These are phyloP conservation scores for Deroptyus accipitrinus DNA, from an alignment of 2,113 vertebrate genomes.

Conservation along the genomic window DNA sequence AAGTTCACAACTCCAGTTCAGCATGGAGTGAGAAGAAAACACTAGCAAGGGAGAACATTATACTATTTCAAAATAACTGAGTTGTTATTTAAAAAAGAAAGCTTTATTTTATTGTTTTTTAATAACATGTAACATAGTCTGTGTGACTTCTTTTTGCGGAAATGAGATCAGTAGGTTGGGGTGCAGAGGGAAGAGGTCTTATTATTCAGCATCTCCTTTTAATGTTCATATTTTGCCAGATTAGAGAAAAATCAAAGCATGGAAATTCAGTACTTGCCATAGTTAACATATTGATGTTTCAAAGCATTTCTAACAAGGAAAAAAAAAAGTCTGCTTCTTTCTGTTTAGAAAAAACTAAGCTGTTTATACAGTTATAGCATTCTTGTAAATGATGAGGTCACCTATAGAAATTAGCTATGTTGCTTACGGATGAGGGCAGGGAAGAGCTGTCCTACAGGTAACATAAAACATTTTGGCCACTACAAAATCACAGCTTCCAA, in stretches of 20 bases:
- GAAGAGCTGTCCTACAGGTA: neutral
- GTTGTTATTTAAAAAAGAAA: neutral
- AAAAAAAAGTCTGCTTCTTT: neutral
- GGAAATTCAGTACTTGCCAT: neutral
- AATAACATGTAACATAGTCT: neutral
- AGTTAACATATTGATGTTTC: neutral
- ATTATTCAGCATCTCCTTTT: neutral
- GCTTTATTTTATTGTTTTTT: neutral
- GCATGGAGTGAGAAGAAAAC: neutral
- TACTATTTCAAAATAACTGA: neutral
- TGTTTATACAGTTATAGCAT: neutral
- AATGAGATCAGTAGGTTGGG: neutral
- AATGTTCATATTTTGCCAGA: neutral
- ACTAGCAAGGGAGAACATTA: neutral
- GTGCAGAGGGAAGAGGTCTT: neutral
- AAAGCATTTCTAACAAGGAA: neutral
- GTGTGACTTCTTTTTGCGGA: neutral
- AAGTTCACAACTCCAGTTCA: neutral
- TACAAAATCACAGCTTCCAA: neutral
- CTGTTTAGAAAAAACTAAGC: neutral
- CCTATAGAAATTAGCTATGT: neutral
- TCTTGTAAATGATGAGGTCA: neutral
- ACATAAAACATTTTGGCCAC: neutral
- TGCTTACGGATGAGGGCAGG: neutral
- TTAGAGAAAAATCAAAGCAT: neutral